A percentile compares a stretch with the other conserved stretches of the same genome.
Evolutionary conservation across 2,113 vertebrate genomes (phyloP).

Genomic region (Crotalus tigris): DNA sequence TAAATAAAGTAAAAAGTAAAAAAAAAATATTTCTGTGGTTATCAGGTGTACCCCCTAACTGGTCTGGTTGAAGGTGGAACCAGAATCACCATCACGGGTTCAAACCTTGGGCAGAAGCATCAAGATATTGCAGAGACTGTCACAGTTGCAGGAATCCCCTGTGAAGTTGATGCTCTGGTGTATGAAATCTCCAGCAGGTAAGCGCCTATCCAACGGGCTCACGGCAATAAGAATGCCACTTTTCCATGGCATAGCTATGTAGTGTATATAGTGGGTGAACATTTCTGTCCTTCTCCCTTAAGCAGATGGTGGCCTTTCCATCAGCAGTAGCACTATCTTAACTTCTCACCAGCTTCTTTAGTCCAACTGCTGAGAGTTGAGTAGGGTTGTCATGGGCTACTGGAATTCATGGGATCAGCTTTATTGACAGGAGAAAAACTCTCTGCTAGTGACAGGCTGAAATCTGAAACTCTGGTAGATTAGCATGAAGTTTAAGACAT

Average conservation of each 20-base stretch:
- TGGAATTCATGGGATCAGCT: background rate
- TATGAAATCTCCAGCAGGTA: conserved; percentile 97
- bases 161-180: conserved; percentile 77
- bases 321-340: background rate
- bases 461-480: background rate
- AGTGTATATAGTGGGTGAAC: background rate
- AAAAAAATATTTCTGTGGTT: conserved; percentile 23
- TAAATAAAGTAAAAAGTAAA: background rate
- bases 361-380: background rate
- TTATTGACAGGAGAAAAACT: background rate
- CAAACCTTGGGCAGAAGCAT: conserved; percentile 93
- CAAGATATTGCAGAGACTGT: conserved; percentile 87
- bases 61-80: conserved; percentile 91
- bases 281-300: background rate
- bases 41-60: conserved; percentile 89
- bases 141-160: conserved; percentile 83
- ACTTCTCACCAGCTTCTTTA: background rate
- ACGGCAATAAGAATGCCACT: background rate
- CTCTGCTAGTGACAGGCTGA: too few relatives aligned
- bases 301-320: background rate
- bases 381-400: background rate
- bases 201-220: background rate
- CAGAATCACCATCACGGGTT: conserved; percentile 88
- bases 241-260: background rate
- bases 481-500: background rate